phyloP scores from a whole-genome alignment of 2,888 invertebrate species.

The Aelia acuminata region DNA sequence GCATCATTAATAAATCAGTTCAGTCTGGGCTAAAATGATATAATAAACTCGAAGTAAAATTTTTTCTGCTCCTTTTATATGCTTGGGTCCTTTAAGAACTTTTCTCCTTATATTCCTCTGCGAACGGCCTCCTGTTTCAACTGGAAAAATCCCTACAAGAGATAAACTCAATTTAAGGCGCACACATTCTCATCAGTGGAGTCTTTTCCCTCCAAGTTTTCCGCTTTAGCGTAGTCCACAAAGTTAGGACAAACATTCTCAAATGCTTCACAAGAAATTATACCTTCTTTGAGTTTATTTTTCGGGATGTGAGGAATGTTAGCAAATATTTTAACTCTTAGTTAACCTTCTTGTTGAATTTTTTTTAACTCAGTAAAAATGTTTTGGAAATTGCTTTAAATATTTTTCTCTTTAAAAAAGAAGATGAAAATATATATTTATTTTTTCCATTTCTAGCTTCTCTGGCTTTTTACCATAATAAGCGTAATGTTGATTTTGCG shows the following conservation, averaged over 20 bases:
- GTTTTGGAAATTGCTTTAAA: too few species aligned
- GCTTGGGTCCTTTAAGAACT: background rate
- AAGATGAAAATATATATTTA: too few species aligned
- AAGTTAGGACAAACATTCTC: conserved; percentile 34
- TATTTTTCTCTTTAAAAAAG: too few species aligned
- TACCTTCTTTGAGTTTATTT: conserved; percentile 27
- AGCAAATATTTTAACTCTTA: background rate
- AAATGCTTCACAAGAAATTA: conserved; percentile 27
- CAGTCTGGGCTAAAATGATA: too few species aligned
- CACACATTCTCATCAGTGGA: conserved; percentile 23
- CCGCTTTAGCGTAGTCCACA: conserved; percentile 8
- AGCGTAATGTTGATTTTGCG: too few species aligned
- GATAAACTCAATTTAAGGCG: conserved; percentile 28
- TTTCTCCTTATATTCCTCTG: background rate
- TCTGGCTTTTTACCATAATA: too few species aligned
- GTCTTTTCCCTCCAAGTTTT: background rate
- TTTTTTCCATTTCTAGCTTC: too few species aligned
- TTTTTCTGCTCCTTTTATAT: background rate
- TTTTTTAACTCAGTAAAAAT: too few species aligned
- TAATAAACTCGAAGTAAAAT: too few species aligned
- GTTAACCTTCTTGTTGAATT: background rate
- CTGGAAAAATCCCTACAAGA: background rate
- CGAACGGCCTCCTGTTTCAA: background rate
- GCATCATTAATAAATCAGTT: too few species aligned
- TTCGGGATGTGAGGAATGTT: conserved; percentile 4